These are phyloP conservation scores for Platypus cylindrus DNA, from an alignment of 2,888 invertebrate species.

Conservation along the genomic window DNA sequence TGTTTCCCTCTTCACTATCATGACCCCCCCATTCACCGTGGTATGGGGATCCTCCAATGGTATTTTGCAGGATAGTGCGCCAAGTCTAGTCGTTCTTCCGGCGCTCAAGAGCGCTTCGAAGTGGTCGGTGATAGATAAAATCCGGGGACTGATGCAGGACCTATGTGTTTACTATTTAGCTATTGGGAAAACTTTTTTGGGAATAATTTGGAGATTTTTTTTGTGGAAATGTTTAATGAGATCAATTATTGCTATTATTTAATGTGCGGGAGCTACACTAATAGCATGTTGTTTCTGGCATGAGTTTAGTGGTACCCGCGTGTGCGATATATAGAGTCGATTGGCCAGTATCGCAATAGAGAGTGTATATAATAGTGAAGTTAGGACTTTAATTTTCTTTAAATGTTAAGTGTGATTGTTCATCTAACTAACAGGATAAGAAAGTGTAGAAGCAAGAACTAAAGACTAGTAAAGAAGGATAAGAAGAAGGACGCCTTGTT, in stretches of 20 bases:
- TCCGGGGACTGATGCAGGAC: conserved; percentile 9
- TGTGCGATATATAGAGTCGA: too few relatives aligned
- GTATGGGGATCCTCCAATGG: conserved; percentile 12
- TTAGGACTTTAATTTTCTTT: too few relatives aligned
- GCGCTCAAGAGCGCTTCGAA: conserved; percentile 22
- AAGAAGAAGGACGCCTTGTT: too few relatives aligned
- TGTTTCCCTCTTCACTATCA: conserved; percentile 4
- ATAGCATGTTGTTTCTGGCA: conserved; percentile 32
- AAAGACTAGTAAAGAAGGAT: too few relatives aligned
- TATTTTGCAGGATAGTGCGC: conserved; percentile 21
- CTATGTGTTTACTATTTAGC: too few relatives aligned
- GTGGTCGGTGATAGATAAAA: conserved; percentile 7
- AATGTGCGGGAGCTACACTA: conserved; percentile 12
- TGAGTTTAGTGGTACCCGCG: conserved; percentile 37
- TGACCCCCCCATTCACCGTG: conserved; percentile 3
- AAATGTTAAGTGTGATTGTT: too few relatives aligned
- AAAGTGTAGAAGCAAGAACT: too few relatives aligned
- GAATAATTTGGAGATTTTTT: too few relatives aligned
- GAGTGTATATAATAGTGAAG: too few relatives aligned
- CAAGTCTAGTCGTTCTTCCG: conserved; percentile 34
- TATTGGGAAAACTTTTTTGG: too few relatives aligned
- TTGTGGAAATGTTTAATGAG: conserved; percentile 1
- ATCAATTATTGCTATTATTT: conserved; percentile 10
- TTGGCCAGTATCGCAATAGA: too few relatives aligned
- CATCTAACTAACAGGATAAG: too few relatives aligned